phyloP scores from a whole-genome alignment of 2,113 vertebrate genomes.

The Alouatta palliata region DNA sequence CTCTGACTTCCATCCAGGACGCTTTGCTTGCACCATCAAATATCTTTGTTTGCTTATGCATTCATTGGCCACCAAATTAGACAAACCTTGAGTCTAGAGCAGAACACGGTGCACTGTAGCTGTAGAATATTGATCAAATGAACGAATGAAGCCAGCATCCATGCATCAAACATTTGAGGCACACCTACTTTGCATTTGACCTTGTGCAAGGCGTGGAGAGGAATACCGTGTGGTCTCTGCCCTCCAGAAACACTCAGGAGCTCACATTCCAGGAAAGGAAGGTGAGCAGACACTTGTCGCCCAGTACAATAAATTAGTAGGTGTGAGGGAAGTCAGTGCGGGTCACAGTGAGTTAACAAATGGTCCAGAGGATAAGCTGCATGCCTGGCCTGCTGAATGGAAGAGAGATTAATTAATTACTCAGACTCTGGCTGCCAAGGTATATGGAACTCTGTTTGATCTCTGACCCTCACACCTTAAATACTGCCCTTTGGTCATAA shows the following conservation, averaged over 20 bases:
- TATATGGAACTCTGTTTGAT: slow-evolving; percentile 44
- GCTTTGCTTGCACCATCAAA: background rate
- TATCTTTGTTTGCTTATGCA: background rate
- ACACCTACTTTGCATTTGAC: background rate
- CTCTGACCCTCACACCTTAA: slow-evolving; percentile 53
- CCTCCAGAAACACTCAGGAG: background rate
- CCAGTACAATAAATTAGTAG: background rate
- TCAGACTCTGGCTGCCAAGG: slow-evolving; percentile 3
- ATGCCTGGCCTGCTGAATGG: background rate
- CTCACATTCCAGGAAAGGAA: background rate
- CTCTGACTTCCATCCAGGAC: background rate
- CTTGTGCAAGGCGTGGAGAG: background rate
- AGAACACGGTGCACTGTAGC: accelerated
- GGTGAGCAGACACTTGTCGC: background rate
- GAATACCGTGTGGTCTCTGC: background rate
- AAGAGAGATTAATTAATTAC: slow-evolving; percentile 12
- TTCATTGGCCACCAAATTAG: background rate
- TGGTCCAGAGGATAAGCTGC: background rate
- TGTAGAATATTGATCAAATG: background rate
- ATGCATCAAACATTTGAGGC: background rate
- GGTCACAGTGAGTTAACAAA: background rate
- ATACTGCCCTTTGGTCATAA: slow-evolving; percentile 19
- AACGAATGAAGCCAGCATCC: background rate
- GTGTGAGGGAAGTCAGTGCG: background rate
- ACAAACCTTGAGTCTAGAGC: too few relatives aligned